Conservation (phyloP, 2,113 vertebrate species). For the Embiotoca jacksoni region DNA sequence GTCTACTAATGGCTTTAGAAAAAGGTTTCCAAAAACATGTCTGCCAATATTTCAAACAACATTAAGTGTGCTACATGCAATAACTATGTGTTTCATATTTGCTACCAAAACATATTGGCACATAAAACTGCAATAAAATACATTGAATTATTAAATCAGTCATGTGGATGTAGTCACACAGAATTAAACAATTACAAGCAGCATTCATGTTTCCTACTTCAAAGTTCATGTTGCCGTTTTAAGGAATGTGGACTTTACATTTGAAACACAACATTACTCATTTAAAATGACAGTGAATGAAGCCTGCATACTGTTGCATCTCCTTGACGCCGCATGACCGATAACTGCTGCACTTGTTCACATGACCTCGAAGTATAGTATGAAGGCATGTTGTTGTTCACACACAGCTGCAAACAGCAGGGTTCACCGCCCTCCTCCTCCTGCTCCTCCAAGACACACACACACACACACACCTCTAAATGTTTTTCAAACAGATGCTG, state of each 20-base stretch:
- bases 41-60: neutral
- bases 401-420: conserved; percentile 47
- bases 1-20: neutral
- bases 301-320: neutral
- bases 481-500: no score
- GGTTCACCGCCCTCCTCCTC: neutral
- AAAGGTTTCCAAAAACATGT: neutral
- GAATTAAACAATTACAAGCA: neutral
- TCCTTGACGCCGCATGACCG: conserved; percentile 16
- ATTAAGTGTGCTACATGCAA: neutral
- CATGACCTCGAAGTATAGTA: conserved; percentile 33
- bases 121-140: no score
- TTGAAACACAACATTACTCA: conserved; percentile 1
- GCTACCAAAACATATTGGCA: no score
- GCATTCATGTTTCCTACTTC: neutral
- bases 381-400: conserved; percentile 14
- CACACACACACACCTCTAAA: neutral
- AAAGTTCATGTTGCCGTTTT: no score
- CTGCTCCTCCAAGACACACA: neutral
- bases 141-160: neutral
- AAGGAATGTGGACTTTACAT: conserved; percentile 4
- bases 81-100: no score
- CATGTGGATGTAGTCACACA: no score
- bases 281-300: neutral
- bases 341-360: conserved; percentile 10